Evolutionary conservation across 2,113 vertebrate species (phyloP), one percentile per base, ranked within the genome.

Genomic region (Labeo catla): DNA sequence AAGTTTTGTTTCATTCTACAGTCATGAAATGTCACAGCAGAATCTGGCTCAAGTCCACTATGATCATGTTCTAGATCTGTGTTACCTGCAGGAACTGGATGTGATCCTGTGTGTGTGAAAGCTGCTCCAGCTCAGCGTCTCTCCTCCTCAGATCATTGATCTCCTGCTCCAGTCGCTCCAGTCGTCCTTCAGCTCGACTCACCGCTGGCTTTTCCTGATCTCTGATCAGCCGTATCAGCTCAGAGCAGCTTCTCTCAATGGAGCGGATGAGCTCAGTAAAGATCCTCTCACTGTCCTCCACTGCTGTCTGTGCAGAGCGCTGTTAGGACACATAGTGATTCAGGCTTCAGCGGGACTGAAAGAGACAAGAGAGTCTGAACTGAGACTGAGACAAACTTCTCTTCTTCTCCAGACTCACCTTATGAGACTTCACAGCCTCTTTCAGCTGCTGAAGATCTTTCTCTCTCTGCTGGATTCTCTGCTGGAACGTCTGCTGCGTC

Each of bases 61-160:
- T 54, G 13, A 54, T 6, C 1, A 0, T 54, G 1, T 54, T 54
- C 52, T 52, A 16, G 65, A 68, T 68, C 65, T 68, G 1, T 68
- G 15, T 65, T 81, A 81, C 79, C 79, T 81, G 36, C 21, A 83
- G 49, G 65, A 72, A 83, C 1, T 72, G 16, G 1, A 72, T 54
- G 11, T 54, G 65, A 83, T 83, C 4, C 0, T 70, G 47, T 39
- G 16, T 83, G 72, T 77, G 47, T 86, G 54, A 72, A 54, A 89
- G 84, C 81, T 84, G 19, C 45, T 87, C 86, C 86, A 89, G 39
- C 21, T 89, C 89, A 79, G 68, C 21, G 2, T 86, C 72, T 89
- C 84, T 89, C 61, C 47, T 90, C 84, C 15, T 90, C 84, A 90
- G 87, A 63, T 90, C 84, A 52, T 65, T 77, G 34, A 86, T 88